phyloP scores from a whole-genome alignment of 2,797 vertebrate genomes.

The Pagetopsis macropterus region DNA sequence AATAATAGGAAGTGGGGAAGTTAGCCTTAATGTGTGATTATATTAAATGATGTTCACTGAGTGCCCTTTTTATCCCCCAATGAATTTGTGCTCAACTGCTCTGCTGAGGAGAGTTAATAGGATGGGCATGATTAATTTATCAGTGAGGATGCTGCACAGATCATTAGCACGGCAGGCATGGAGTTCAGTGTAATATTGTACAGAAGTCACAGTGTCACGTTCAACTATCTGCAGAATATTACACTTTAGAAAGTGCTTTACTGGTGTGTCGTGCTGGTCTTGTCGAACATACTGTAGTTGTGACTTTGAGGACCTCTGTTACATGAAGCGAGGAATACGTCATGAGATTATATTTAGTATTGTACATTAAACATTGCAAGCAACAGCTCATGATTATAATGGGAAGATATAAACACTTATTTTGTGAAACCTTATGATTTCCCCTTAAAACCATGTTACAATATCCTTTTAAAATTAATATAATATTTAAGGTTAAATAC shows the following conservation, averaged over 20 bases:
- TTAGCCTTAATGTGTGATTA: constrained; percentile 45
- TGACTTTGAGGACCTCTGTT: background rate
- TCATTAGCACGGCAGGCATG: constrained; percentile 31
- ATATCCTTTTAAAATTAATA: too few species aligned
- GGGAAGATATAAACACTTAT: too few species aligned
- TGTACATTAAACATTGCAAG: too few species aligned
- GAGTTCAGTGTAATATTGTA: constrained; percentile 16
- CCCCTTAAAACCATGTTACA: background rate
- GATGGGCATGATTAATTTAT: constrained; percentile 46
- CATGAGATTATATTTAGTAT: too few species aligned
- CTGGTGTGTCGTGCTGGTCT: background rate
- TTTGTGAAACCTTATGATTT: background rate
- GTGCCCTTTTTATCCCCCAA: constrained; percentile 22
- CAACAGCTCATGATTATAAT: too few species aligned
- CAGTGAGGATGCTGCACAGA: constrained; percentile 29
- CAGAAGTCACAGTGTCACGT: constrained; percentile 6
- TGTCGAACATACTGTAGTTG: background rate
- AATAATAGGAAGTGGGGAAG: constrained; percentile 3
- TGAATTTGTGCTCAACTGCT: constrained; percentile 54
- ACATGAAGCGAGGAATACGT: too few species aligned
- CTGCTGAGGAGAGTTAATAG: constrained; percentile 47
- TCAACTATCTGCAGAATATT: constrained; percentile 8
- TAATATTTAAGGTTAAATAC: too few species aligned
- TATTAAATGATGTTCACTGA: constrained; percentile 38
- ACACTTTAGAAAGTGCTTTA: background rate